Evolutionary conservation across 35 echinoderm and acorn worm species (phyloP).

Genomic region (Lytechinus variegatus): DNA sequence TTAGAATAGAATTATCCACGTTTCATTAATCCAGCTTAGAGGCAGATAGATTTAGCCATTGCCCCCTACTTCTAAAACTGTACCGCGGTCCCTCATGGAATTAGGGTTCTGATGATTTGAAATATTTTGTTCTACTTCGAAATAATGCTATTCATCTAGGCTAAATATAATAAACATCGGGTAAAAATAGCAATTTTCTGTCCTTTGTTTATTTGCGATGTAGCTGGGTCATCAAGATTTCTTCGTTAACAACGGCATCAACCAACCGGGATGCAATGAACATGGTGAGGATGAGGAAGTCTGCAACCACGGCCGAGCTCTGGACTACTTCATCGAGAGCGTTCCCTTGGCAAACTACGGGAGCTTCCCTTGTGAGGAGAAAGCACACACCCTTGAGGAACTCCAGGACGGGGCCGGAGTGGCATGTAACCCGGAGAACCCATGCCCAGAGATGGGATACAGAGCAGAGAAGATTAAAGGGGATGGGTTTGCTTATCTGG

Average conservation of each 20-base stretch:
- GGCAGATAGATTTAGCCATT: too few species aligned
- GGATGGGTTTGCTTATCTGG: background rate
- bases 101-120: too few species aligned
- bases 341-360: background rate
- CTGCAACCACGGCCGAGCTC: slow-evolving; percentile 31
- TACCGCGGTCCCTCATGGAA: too few species aligned
- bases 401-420: background rate
- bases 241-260: slow-evolving; percentile 52
- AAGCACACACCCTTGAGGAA: background rate
- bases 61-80: too few species aligned
- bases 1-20: too few species aligned
- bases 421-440: background rate
- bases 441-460: slow-evolving; percentile 29
- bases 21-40: too few species aligned
- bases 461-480: background rate
- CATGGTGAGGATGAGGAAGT: background rate
- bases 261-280: background rate
- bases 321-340: slow-evolving; percentile 39
- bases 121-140: too few species aligned
- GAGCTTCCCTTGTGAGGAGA: background rate
- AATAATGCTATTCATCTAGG: too few species aligned
- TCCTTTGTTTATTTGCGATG: background rate
- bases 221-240: slow-evolving; percentile 56
- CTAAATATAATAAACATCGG: background rate
- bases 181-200: background rate